Percentiles rank a stretch among this genome's conserved stretches.
phyloP scores from a whole-genome alignment of 2,797 vertebrate species.

The Strix occidentalis region DNA sequence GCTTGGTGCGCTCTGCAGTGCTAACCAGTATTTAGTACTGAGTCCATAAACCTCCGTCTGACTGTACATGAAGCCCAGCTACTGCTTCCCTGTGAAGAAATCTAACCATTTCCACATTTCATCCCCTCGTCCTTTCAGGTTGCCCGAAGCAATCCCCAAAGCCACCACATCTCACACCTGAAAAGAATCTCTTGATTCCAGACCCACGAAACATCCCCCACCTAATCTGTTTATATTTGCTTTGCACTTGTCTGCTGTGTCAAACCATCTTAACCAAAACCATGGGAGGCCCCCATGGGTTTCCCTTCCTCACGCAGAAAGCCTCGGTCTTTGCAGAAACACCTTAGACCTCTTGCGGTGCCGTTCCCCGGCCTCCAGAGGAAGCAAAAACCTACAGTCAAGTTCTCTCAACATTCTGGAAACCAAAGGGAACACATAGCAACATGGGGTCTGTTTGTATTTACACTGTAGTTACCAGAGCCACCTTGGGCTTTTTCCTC shows the following conservation, averaged over 20 bases:
- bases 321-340: background rate
- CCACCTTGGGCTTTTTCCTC: conserved; percentile 8
- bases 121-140: background rate
- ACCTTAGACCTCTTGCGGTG: background rate
- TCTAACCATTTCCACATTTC: background rate
- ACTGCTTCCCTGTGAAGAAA: background rate
- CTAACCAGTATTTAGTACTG: background rate
- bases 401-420: conserved; percentile 18
- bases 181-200: background rate
- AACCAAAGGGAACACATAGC: conserved; percentile 5
- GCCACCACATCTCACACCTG: background rate
- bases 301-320: background rate
- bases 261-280: background rate
- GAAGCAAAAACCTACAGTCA: background rate
- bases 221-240: background rate
- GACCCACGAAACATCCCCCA: background rate
- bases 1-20: background rate
- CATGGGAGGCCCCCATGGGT: background rate
- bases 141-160: background rate
- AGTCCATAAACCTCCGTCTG: background rate
- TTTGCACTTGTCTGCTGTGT: background rate
- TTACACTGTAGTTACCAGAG: background rate
- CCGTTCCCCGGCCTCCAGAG: fast-evolving
- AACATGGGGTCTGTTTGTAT: conserved; percentile 18
- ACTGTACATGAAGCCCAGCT: background rate